Percentiles rank a stretch among this genome's conserved stretches.
Evolutionary conservation across 2,888 invertebrate genomes (phyloP).

Genomic region (Bellardia pandia): DNA sequence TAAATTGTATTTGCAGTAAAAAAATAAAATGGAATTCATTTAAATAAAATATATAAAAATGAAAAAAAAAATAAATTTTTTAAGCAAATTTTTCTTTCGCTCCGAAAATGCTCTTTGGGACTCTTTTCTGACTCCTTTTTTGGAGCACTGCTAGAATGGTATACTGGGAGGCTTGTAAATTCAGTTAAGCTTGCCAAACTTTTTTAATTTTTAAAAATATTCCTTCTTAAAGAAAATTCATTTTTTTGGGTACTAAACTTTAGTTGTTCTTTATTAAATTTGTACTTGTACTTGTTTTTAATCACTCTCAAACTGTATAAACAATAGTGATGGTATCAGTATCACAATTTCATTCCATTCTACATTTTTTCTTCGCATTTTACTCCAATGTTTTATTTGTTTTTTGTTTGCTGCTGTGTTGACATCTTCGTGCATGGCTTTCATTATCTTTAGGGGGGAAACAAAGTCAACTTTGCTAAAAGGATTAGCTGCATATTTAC

Average conservation of each 20-base stretch:
- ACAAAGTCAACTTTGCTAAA: conserved; percentile 69
- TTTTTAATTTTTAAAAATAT: too few species aligned
- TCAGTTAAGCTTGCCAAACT: too few species aligned
- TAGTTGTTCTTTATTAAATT: not conserved
- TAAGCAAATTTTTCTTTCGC: too few species aligned
- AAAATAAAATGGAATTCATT: too few species aligned
- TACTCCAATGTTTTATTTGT: conserved; percentile 18
- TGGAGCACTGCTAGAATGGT: too few species aligned
- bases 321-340: conserved; percentile 38
- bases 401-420: conserved; percentile 43
- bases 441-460: conserved; percentile 39
- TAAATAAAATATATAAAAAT: too few species aligned
- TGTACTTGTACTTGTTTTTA: conserved; percentile 3
- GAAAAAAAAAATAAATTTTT: too few species aligned
- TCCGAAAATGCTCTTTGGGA: too few species aligned
- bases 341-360: conserved; percentile 17
- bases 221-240: too few species aligned
- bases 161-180: too few species aligned
- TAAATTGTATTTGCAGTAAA: too few species aligned
- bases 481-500: conserved; percentile 69
- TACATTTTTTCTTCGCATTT: not conserved
- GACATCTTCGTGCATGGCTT: conserved; percentile 65
- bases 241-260: not conserved
- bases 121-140: too few species aligned
- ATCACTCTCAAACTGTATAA: conserved; percentile 38